Evolutionary conservation across 2,113 vertebrate genomes (phyloP).

Genomic region (Brachirus orientalis): DNA sequence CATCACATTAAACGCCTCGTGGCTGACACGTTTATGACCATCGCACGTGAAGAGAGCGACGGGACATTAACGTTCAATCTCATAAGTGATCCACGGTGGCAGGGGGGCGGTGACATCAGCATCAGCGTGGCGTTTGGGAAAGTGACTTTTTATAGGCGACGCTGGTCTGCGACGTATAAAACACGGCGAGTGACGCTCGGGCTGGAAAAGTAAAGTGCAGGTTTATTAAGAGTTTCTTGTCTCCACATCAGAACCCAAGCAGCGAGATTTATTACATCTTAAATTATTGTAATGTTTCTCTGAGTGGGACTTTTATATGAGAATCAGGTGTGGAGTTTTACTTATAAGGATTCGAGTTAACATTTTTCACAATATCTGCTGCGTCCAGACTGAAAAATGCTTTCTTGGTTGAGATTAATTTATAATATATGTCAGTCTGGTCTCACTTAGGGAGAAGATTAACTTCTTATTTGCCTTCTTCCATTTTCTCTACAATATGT

Average conservation of each 20-base stretch:
- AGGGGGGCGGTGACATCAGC: conserved; percentile 49
- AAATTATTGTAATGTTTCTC: conserved; percentile 53
- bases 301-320: conserved; percentile 47
- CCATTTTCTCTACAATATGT: too few relatives aligned
- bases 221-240: conserved; percentile 47
- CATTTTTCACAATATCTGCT: not conserved
- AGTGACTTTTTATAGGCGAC: conserved; percentile 70
- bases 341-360: not conserved
- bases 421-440: too few relatives aligned
- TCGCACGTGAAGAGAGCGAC: conserved; percentile 43
- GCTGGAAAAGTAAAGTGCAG: not conserved
- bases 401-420: too few relatives aligned
- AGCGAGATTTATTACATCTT: conserved; percentile 40
- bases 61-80: conserved; percentile 58
- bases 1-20: conserved; percentile 34
- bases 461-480: too few relatives aligned
- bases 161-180: conserved; percentile 31
- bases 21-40: conserved; percentile 62
- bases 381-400: too few relatives aligned
- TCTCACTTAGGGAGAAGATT: too few relatives aligned
- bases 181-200: conserved; percentile 39
- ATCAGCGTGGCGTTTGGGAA: conserved; percentile 32
- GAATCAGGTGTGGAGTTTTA: conserved; percentile 17
- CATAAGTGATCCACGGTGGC: conserved; percentile 59
- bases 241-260: conserved; percentile 25